Base-by-base conservation (phyloP, 2,888 invertebrate genomes). In the Orthosia incerta region DNA sequence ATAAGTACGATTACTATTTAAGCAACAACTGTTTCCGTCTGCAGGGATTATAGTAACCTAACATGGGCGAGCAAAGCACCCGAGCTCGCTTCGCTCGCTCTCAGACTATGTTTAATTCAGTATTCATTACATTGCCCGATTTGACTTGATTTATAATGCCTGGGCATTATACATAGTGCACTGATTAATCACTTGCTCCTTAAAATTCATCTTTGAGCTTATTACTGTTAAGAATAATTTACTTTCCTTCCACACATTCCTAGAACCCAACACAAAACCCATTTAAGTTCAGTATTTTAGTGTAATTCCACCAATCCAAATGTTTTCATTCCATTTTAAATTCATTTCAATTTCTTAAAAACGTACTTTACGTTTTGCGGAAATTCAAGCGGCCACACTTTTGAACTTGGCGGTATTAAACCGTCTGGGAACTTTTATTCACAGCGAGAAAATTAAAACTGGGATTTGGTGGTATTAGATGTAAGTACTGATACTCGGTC, bases 371-470 rank as follows among this genome's bases (percentile, higher is more conserved):
- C 83, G n/a, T 85, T 85, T 83, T 71, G 66, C n/a, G 59, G 74
- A 79, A 72, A 79, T 73, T 83, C 63, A 74, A 85, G 70, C 59
- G 60, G 67, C 64, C 70, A 71, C 71, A 79, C 64, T 85, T 84
- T 81, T 76, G 85, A 85, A 82, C 82, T 76, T 70, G 72, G 71
- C 45, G 57, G 72, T 64, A 73, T 82, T 69, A 73, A 72, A 67
- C 60, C 71, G 83, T 53, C 62, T 39, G 39, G 67, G 46, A 79
- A 85, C 68, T 85, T 83, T 79, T 83, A 77, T 76, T 71, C 67
- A 68, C 61, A 68, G 74, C 72, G 83, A 83, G 85, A 74, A 84
- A 84, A 84, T 84, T 85, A 84, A 83, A 85, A 85, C 83, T 76
- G 86, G 83, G 83, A 84, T 84, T 79, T 83, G 70, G 65, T 55